A percentile compares a stretch with the other conserved stretches of the same genome.
phyloP scores from a whole-genome alignment of 2,888 invertebrate genomes.

The Pantelozetes paolii region DNA sequence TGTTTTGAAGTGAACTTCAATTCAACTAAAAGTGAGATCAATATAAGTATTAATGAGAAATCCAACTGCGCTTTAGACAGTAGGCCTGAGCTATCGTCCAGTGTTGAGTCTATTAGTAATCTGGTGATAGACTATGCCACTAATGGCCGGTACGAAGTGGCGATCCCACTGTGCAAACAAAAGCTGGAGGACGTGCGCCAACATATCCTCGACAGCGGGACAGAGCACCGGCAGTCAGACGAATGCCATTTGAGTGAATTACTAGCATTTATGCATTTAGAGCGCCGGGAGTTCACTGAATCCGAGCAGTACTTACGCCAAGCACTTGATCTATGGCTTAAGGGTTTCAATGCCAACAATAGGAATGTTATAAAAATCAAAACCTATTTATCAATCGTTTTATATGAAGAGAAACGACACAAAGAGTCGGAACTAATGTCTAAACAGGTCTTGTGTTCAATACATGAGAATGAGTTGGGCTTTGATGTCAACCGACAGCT shows the following conservation, averaged over 20 bases:
- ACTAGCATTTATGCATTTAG: neutral
- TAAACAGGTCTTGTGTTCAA: slow-evolving; percentile 7
- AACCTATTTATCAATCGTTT: neutral
- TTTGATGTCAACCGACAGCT: neutral
- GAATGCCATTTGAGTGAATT: neutral
- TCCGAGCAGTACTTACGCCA: neutral
- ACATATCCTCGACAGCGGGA: neutral
- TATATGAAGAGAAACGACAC: neutral
- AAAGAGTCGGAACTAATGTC: slow-evolving; percentile 4
- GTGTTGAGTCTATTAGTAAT: neutral
- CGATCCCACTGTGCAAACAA: slow-evolving; percentile 14
- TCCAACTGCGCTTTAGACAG: neutral
- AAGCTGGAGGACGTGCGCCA: neutral
- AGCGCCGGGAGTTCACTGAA: neutral
- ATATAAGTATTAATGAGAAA: neutral
- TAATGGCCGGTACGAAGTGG: slow-evolving; percentile 7
- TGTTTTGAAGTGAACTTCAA: neutral
- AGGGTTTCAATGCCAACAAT: neutral
- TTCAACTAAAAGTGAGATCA: neutral
- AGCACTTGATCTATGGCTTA: neutral
- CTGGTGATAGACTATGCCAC: slow-evolving; percentile 12
- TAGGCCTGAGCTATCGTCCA: neutral
- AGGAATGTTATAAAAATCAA: neutral
- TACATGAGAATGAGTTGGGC: slow-evolving; percentile 16
- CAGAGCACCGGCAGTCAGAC: neutral